Percentiles rank a stretch among this genome's conserved stretches.
These are phyloP conservation scores for Dryomyza anilis DNA, from an alignment of 2,888 invertebrate genomes.

Conservation along the genomic window DNA sequence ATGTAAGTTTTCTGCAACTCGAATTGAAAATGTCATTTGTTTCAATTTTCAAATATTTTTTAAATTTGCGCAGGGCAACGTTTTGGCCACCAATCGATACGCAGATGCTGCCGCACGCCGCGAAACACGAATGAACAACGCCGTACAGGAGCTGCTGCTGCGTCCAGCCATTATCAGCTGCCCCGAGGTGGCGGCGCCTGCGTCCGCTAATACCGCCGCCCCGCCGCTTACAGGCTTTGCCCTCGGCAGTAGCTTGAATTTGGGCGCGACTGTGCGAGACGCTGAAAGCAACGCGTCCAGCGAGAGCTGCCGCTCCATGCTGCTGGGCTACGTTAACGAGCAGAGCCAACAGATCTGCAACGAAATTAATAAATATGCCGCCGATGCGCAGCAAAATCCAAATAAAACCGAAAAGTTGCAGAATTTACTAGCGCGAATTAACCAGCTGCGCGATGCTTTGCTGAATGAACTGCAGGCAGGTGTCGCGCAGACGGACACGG, in stretches of 20 bases:
- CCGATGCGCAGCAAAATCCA: conserved; percentile 30
- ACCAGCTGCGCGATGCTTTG: conserved; percentile 48
- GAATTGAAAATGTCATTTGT: too few species aligned
- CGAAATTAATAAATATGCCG: conserved; percentile 46
- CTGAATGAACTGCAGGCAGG: conserved; percentile 44
- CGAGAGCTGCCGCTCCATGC: conserved; percentile 54
- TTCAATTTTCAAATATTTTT: background rate
- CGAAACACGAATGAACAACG: conserved; percentile 64
- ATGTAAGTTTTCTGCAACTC: too few species aligned
- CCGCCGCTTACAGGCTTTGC: background rate
- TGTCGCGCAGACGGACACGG: conserved; percentile 19
- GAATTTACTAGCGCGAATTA: conserved; percentile 49
- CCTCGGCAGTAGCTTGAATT: conserved; percentile 38
- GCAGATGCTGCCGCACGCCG: conserved; percentile 59
- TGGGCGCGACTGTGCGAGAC: conserved; percentile 36
- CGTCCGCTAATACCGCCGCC: background rate
- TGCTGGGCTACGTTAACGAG: conserved; percentile 55
- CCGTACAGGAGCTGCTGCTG: conserved; percentile 60
- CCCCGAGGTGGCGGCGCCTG: conserved; percentile 42
- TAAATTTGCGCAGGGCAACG: conserved; percentile 48
- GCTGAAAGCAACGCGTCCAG: conserved; percentile 40
- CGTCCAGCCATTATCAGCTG: conserved; percentile 57
- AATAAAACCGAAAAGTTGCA: conserved; percentile 46
- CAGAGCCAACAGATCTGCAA: conserved; percentile 52
- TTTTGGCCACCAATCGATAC: conserved; percentile 61